Conservation (phyloP, 35 echinoderm and acorn worm genomes). For the Stichopus chloronotus region DNA sequence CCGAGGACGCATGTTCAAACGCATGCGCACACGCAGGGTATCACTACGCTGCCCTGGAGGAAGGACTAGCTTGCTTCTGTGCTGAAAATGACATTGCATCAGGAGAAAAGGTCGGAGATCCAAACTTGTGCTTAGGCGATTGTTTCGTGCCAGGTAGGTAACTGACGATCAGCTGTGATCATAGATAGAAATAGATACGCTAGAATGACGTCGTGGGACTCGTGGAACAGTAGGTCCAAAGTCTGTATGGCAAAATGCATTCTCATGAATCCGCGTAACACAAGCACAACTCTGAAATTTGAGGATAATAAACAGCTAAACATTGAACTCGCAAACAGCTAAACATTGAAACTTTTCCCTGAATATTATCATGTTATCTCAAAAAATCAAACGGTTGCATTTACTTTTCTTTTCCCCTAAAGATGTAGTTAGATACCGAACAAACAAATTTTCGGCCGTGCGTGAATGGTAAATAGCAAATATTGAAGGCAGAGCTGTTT, state of each 20-base stretch:
- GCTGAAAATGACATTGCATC: conserved; percentile 23
- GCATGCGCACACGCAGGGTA: conserved; percentile 43
- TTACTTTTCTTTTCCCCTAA: no score
- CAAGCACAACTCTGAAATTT: neutral
- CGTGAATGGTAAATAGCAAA: no score
- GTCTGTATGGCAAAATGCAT: no score
- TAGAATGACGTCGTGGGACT: neutral
- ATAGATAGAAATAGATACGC: neutral
- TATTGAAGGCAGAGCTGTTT: no score
- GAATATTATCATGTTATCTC: no score
- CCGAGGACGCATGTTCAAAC: conserved; percentile 23
- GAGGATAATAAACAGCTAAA: neutral
- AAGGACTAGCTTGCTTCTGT: conserved; percentile 55
- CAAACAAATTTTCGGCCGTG: no score
- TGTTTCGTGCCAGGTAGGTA: conserved; percentile 22
- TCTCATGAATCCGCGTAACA: no score
- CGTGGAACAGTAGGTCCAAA: neutral
- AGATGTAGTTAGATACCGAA: no score
- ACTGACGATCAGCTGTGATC: neutral
- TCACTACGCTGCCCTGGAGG: conserved; percentile 49
- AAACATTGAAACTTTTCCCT: no score
- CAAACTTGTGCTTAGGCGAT: neutral
- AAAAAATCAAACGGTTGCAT: no score
- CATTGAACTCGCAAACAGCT: neutral
- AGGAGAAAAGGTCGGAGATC: neutral